phyloP scores from a whole-genome alignment of 2,797 vertebrate genomes.

The Orestias chungarensis region DNA sequence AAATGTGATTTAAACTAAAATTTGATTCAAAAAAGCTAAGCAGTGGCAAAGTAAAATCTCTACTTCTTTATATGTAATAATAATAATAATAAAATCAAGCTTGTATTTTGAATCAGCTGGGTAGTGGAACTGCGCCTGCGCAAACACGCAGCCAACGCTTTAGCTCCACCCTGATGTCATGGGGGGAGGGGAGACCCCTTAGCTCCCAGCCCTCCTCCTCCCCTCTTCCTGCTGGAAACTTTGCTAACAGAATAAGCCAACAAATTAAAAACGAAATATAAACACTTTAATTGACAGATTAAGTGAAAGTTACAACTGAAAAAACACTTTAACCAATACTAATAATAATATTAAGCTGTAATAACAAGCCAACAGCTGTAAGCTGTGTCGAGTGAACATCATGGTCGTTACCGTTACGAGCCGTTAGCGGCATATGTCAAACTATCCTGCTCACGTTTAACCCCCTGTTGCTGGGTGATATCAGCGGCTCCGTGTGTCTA shows the following conservation, averaged over 20 bases:
- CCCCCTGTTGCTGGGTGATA: neutral
- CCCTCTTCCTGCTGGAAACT: constrained; percentile 80
- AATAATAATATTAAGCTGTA: neutral
- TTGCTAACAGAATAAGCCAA: constrained; percentile 77
- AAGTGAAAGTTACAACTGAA: neutral
- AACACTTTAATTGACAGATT: constrained; percentile 18
- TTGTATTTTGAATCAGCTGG: neutral
- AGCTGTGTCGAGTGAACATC: neutral
- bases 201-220: constrained; percentile 72
- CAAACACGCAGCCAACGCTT: constrained; percentile 49
- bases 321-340: neutral
- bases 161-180: constrained; percentile 64
- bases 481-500: constrained; percentile 5
- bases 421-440: constrained; percentile 15
- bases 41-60: neutral
- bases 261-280: constrained; percentile 73
- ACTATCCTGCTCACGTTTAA: constrained; percentile 12
- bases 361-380: neutral
- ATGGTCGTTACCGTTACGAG: constrained; percentile 6
- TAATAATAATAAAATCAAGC: neutral
- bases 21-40: neutral
- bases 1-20: neutral
- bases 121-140: constrained; percentile 21
- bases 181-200: constrained; percentile 69
- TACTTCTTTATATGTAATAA: neutral